Base-by-base conservation (phyloP, 2,888 invertebrate species). In the Steinernema hermaphroditum region DNA sequence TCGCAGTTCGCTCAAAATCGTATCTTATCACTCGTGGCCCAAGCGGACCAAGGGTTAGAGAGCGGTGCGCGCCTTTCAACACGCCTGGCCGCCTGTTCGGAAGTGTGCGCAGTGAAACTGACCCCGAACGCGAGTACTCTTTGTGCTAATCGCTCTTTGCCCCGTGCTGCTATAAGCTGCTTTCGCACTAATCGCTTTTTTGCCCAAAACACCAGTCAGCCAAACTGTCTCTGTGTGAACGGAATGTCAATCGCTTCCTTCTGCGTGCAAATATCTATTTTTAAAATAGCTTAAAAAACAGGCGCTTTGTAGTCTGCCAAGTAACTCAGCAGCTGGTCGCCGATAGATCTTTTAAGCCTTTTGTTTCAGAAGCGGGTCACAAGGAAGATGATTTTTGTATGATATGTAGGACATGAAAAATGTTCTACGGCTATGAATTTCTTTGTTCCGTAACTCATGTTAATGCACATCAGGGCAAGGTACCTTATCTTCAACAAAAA, bases 111-210 rank as follows among this genome's bases (percentile, higher is more conserved):
- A 32, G 62, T 32, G 62, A 37, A 37, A 37, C 6, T 62, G 62
- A 62, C 62, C 62, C 32, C 62, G 32, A 34, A 16, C 12, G 37
- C 37, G 12, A 37, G 37, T 37, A 37, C 37, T 37, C 37, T 27
- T 62, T 29, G 27, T 62, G 29, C 62, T 62, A 62, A 62, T 62
- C 62, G 62, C 50, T 50, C 50, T 50, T 22, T 24, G 12, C 9
- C 46, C 29, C 32, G 32, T 62, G 32, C 32, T 62, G 32, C 14
- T 16, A 14, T 62, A 62, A 62, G 62, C 62, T 19, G 14, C 62
- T 62, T 62, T 62, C 8, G 32, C 34, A 4, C 62, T 62, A 62
- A 62, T 62, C 62, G 29, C 62, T 12, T 62, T 62, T 62, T 62
- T 62, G 12, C 32, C 46, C 46, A 46, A 46, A 46, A 46, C 46